Evolutionary conservation across 2,797 vertebrate genomes (phyloP), one percentile per base, ranked within the genome.

Genomic region (Coranthus polyacanthus): DNA sequence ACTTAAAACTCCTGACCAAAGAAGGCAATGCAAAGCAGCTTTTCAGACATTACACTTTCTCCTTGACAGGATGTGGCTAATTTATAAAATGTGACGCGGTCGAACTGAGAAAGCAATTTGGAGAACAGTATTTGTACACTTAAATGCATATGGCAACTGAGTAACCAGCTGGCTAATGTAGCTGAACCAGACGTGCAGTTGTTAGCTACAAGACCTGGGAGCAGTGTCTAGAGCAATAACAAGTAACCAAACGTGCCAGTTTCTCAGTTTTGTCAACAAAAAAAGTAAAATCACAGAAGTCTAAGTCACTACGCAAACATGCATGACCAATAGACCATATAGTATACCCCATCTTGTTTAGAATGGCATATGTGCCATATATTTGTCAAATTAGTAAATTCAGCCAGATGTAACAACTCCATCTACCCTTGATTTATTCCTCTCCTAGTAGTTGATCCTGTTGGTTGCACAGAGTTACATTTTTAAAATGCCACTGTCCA

Each of bases 401-500:
- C 46, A 24, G 22, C 21, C 39, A 43, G 38, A 51, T 41, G 47
- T 7, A 7, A 22, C 42, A 18, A 45, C 38, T 60, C 44, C n/a
- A 47, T 66, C 53, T 37, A 21, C 17, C n/a, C 18, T 54, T 12
- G 18, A 60, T 63, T 61, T 49, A 59, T 74, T 67, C 70, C 41
- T 71, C 17, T 71, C 65, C 56, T 64, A 64, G 65, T 44, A 45
- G 42, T 46, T 70, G 72, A 59, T 72, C 42, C 66, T 66, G 21
- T 57, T 45, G 60, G 58, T 58, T 76, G 46, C 53, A 61, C 2
- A 2, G 26, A 63, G 20, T 6, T 75, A 68, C 43, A 60, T 77
- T 75, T 79, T 21, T 60, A 46, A 83, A 75, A 68, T 67, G 49
- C 75, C 29, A 51, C 78, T 71, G 63, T 82, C 69, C 65, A 24